Evolutionary conservation across 2,113 vertebrate genomes (phyloP), one percentile per base, ranked within the genome.

Genomic region (Lophius piscatorius): DNA sequence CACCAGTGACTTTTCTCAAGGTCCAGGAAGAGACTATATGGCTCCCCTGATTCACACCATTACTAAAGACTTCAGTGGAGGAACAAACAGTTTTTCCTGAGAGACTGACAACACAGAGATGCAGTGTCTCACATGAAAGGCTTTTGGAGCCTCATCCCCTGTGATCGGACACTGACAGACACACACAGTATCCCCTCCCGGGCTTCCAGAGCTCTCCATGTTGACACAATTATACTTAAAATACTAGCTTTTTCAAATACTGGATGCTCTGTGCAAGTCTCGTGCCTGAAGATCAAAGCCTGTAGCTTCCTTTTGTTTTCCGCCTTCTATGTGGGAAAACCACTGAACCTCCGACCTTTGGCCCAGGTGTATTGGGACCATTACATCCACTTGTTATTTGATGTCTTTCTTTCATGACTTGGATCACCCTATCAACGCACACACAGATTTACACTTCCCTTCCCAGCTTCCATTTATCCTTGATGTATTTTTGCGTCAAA

Each of bases 151-250:
- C 28, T 48, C 51, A 57, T 21, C 61, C 28, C 65, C 54, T 62
- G 33, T n/a, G 36, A 17, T 35, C n/a, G n/a, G n/a, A 42, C 57
- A 34, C 35, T 56, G 33, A 58, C n/a, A n/a, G n/a, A n/a, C n/a
- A n/a, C n/a, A 74, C 51, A 24, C 24, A 44, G 42, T 4, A 44
- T 42, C 34, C 51, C 40, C 21, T 51, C 38, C 13, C 35, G 17
- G 45, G 12, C 47, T 16, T 45, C n/a, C 26, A 65, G 16, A 38
- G 44, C 28, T 54, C 48, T 46, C 49, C 63, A 82, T 74, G 55
- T 38, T 76, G 78, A 52, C 18, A 6, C 48, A 76, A 55, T 77
- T 74, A 76, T 50, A 14, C 24, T 35, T 65, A 36, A 51, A 41
- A 63, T 46, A 20, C 21, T 26, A 14, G 46, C 55, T 66, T 64